These are phyloP conservation scores for Drosophila leonis DNA, from an alignment of 2,888 invertebrate species.

Conservation along the genomic window DNA sequence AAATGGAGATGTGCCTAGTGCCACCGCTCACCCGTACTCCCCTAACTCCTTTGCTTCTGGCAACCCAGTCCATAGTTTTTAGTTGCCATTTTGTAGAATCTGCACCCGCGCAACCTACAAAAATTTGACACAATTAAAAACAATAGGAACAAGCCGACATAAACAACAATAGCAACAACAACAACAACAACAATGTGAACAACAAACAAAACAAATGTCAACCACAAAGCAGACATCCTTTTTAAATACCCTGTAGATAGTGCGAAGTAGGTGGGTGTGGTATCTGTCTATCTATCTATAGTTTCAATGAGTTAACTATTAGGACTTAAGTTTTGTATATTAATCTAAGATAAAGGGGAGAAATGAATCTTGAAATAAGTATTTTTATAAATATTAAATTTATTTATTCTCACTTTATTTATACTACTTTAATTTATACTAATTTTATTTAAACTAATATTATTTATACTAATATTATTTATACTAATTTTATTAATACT, in stretches of 20 bases:
- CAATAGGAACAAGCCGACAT: conserved; percentile 65
- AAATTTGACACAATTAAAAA: conserved; percentile 78
- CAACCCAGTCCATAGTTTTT: background rate
- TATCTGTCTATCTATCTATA: too few relatives aligned
- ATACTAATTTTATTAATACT: too few relatives aligned
- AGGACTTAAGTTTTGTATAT: too few relatives aligned
- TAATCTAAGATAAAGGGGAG: background rate
- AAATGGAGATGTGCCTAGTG: conserved; percentile 22
- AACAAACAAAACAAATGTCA: conserved; percentile 75
- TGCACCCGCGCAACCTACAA: conserved; percentile 25
- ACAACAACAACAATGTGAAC: conserved; percentile 33
- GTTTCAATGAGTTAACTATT: background rate
- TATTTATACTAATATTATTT: too few relatives aligned
- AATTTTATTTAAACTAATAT: too few relatives aligned
- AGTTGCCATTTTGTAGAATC: background rate
- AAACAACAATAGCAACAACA: conserved; percentile 31
- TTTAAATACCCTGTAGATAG: conserved; percentile 29
- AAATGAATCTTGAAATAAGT: background rate
- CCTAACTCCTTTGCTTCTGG: too few relatives aligned
- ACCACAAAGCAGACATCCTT: conserved; percentile 69
- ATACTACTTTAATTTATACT: background rate
- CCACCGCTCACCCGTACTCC: background rate
- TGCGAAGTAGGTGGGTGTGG: background rate
- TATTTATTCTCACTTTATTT: too few relatives aligned
- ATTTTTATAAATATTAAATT: background rate